Evolutionary conservation across 2,888 invertebrate species (phyloP), one percentile per base, ranked within the genome.

Genomic region (Melanchra persicariae): DNA sequence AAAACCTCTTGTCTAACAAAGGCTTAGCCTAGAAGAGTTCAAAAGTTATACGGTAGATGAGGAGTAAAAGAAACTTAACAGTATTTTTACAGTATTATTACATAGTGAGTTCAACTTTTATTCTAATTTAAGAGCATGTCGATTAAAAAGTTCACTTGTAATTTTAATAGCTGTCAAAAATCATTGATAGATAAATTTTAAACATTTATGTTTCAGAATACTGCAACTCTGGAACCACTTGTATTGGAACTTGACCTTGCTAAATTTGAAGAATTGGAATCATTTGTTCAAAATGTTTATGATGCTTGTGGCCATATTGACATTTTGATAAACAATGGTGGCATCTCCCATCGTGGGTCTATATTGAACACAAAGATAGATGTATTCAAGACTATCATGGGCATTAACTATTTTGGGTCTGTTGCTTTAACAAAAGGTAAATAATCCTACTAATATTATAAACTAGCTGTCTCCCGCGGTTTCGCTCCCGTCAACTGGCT

Each of bases 391-490:
- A 97, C 97, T 94, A 96, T 99, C 55, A 99, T 99, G 99, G 94
- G 97, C 49, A 97, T 99, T 10, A 99, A 99, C 96, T 99, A 98
- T 93, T 99, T 99, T 95, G 99, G 99, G 22, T 97, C 99, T 81
- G 97, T 99, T 67, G 98, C 98, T 47, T 93, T 99, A 37, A 98
- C 99, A 1, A 99, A 99, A 97, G 98, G 99, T 98, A 95, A 15
- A 58, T 30, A n/a, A 52, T n/a, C n/a, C n/a, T n/a, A n/a, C n/a
- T n/a, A n/a, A n/a, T n/a, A n/a, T n/a, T n/a, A n/a, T n/a, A n/a
- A n/a, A n/a, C n/a, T n/a, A n/a, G n/a, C n/a, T n/a, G n/a, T n/a
- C n/a, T n/a, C n/a, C n/a, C n/a, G n/a, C n/a, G n/a, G n/a, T n/a
- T n/a, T n/a, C n/a, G n/a, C n/a, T n/a, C n/a, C n/a, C n/a, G n/a